These are phyloP conservation scores for Sander lucioperca DNA, from an alignment of 2,113 vertebrate species.

Conservation along the genomic window DNA sequence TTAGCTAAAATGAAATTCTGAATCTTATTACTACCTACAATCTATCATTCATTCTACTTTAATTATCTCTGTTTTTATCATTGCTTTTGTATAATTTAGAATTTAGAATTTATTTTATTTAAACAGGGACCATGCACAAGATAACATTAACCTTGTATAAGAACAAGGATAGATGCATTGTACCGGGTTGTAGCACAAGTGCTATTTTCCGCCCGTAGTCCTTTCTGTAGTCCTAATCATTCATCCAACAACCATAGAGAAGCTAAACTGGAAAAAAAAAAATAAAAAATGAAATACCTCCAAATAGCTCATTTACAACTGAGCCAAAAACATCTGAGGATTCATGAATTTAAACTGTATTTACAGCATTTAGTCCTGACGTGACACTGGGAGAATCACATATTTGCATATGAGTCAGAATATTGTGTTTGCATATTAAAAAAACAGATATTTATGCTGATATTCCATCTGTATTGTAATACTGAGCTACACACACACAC, in stretches of 20 bases:
- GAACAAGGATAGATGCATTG: too few species aligned
- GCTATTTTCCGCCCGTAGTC: too few species aligned
- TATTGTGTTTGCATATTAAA: constrained; percentile 36
- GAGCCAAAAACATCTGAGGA: constrained; percentile 46
- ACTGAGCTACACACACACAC: background rate
- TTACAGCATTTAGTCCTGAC: constrained; percentile 48
- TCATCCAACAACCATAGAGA: constrained; percentile 9
- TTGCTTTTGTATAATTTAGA: background rate
- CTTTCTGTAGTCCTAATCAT: background rate
- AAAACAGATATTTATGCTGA: constrained; percentile 42
- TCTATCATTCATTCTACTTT: background rate
- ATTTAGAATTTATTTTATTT: too few species aligned
- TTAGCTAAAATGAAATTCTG: background rate
- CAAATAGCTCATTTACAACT: constrained; percentile 42
- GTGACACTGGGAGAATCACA: constrained; percentile 33
- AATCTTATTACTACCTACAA: background rate
- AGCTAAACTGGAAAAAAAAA: background rate
- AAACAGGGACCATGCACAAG: too few species aligned
- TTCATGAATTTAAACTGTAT: constrained; percentile 55
- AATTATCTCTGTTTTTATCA: constrained; percentile 2
- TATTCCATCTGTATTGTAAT: constrained; percentile 39
- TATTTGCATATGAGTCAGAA: constrained; percentile 61
- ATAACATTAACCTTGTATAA: too few species aligned
- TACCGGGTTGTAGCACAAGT: too few species aligned
- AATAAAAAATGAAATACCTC: constrained; percentile 18